These are phyloP conservation scores for Nomada fabriciana DNA, from an alignment of 2,888 invertebrate species.

Conservation along the genomic window DNA sequence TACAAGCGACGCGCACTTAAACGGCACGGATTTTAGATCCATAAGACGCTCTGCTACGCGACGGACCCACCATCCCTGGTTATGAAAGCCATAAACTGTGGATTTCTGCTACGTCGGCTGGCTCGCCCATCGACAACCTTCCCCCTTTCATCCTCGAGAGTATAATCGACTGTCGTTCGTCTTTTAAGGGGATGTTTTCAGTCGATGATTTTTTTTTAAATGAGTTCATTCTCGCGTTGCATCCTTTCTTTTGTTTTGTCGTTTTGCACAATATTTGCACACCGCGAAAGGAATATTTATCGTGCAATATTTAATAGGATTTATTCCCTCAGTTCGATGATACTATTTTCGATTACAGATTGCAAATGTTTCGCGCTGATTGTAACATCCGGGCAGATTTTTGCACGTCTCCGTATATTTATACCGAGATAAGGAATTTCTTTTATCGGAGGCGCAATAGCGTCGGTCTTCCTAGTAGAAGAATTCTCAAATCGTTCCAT, in stretches of 20 bases:
- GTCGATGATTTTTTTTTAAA: neutral
- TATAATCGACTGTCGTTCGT: constrained; percentile 19
- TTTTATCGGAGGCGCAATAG: no score
- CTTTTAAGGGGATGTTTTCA: constrained; percentile 4
- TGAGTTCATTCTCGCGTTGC: no score
- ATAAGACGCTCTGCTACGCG: constrained; percentile 38
- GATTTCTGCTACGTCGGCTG: constrained; percentile 58
- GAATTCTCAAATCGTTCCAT: neutral
- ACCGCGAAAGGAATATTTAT: no score
- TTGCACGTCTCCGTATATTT: no score
- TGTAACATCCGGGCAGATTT: no score
- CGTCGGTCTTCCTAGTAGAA: neutral
- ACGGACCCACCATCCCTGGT: constrained; percentile 14
- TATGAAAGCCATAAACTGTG: constrained; percentile 54
- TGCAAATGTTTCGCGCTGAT: no score
- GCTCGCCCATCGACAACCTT: constrained; percentile 41
- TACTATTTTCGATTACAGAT: no score
- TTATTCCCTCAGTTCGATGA: no score
- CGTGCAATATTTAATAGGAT: no score
- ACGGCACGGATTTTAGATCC: constrained; percentile 44
- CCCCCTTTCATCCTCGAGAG: constrained; percentile 29
- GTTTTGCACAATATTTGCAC: no score
- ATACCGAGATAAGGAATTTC: no score
- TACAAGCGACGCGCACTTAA: constrained; percentile 26
- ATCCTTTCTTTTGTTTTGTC: no score